Evolutionary conservation across 2,888 invertebrate genomes (phyloP).

Genomic region (Hirtodrosophila duncani): DNA sequence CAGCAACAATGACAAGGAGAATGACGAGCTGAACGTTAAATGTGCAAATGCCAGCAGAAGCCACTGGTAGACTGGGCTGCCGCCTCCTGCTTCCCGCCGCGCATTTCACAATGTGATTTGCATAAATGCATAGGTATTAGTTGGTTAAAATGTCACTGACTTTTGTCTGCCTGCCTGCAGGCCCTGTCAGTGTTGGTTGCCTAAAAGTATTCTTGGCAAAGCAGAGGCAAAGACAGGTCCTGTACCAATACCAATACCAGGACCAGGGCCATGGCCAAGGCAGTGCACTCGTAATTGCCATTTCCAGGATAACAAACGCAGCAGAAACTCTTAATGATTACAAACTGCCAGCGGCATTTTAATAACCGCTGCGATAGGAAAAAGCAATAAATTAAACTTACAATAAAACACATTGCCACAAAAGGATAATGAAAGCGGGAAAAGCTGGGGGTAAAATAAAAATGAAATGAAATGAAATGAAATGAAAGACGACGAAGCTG

Average conservation of each 20-base stretch:
- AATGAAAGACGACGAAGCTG: too few species aligned
- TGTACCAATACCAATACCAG: too few species aligned
- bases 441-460: too few species aligned
- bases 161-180: conserved; percentile 36
- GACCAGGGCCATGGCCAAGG: too few species aligned
- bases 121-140: conserved; percentile 61
- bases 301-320: background rate
- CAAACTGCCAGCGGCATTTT: conserved; percentile 68
- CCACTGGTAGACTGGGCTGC: too few species aligned
- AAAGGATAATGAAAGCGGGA: conserved; percentile 10
- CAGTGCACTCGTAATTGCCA: too few species aligned
- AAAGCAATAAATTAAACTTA: conserved; percentile 65
- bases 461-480: too few species aligned
- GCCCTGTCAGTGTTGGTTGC: too few species aligned
- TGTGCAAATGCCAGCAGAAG: conserved; percentile 58
- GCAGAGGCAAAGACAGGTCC: conserved; percentile 9
- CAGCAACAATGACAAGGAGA: background rate
- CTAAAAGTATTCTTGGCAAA: conserved; percentile 27
- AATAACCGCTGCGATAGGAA: conserved; percentile 61
- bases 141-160: conserved; percentile 52
- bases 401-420: conserved; percentile 49
- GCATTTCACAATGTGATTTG: conserved; percentile 37
- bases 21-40: conserved; percentile 30
- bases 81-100: conserved; percentile 6
- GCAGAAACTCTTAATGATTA: conserved; percentile 56